A percentile compares a stretch with the other conserved stretches of the same genome.
These are phyloP conservation scores for Amblyornis subalaris DNA, from an alignment of 2,113 vertebrate genomes.

Conservation along the genomic window DNA sequence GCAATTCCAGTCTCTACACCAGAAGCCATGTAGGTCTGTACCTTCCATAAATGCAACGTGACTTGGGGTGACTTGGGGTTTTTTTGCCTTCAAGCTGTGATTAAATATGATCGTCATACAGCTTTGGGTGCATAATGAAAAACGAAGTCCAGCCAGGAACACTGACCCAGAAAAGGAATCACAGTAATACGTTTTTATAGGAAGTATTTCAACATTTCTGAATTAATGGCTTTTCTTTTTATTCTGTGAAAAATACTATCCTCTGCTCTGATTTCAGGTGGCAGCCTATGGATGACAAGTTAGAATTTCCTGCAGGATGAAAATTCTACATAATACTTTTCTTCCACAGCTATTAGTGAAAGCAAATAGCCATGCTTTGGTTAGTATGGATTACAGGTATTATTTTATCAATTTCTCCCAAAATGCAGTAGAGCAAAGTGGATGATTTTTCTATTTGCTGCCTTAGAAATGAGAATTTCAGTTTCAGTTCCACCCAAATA, in stretches of 20 bases:
- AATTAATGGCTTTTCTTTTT: neutral
- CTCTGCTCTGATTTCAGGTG: neutral
- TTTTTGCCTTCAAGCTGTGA: neutral
- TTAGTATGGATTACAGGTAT: neutral
- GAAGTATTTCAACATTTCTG: neutral
- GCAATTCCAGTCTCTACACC: neutral
- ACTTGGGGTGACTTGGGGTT: accelerated
- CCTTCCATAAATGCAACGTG: neutral
- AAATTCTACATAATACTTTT: neutral
- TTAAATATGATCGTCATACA: neutral
- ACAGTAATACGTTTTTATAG: neutral
- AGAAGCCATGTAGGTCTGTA: neutral
- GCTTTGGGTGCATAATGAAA: neutral
- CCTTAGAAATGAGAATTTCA: neutral
- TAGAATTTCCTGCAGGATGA: neutral
- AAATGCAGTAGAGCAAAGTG: neutral
- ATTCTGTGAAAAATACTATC: neutral
- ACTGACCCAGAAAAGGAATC: neutral
- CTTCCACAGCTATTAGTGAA: neutral
- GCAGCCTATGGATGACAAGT: neutral
- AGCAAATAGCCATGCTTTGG: neutral
- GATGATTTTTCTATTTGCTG: neutral
- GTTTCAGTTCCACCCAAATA: neutral
- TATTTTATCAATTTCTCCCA: neutral
- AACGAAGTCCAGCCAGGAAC: neutral